Conservation (phyloP, 2,797 vertebrate genomes). For the Gambelia wislizenii region DNA sequence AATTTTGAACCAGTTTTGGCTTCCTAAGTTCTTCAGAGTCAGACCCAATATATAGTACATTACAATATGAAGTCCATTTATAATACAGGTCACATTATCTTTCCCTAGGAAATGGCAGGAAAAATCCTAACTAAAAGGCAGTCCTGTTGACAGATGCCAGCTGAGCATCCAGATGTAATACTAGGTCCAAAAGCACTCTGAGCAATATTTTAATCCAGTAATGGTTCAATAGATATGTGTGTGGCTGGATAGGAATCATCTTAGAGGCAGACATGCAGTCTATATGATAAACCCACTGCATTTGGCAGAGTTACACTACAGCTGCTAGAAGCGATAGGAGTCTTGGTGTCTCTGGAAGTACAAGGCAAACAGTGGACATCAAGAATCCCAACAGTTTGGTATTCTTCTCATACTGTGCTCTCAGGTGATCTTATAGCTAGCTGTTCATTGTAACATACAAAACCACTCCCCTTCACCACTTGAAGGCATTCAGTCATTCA, state of each 20-base stretch:
- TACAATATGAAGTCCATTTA: not conserved
- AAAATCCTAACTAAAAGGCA: not conserved
- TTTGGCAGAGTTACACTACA: too few relatives aligned
- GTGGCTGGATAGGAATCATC: too few relatives aligned
- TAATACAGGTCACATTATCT: not conserved
- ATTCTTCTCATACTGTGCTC: not conserved
- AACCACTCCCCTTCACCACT: not conserved
- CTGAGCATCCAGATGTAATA: not conserved
- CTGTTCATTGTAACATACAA: not conserved
- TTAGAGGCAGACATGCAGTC: too few relatives aligned
- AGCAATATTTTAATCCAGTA: not conserved
- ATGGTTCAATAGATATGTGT: not conserved
- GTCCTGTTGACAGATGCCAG: not conserved
- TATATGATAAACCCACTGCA: not conserved
- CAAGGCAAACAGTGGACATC: not conserved
- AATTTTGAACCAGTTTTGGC: too few relatives aligned
- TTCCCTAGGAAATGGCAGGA: not conserved
- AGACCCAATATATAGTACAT: not conserved
- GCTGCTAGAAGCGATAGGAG: not conserved
- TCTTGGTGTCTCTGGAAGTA: not conserved
- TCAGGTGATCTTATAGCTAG: too few relatives aligned
- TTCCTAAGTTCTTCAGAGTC: not conserved
- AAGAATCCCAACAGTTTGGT: not conserved
- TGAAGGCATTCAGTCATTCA: not conserved
- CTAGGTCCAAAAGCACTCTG: too few relatives aligned